phyloP scores from a whole-genome alignment of 2,797 vertebrate species.

The Hybognathus amarus region DNA sequence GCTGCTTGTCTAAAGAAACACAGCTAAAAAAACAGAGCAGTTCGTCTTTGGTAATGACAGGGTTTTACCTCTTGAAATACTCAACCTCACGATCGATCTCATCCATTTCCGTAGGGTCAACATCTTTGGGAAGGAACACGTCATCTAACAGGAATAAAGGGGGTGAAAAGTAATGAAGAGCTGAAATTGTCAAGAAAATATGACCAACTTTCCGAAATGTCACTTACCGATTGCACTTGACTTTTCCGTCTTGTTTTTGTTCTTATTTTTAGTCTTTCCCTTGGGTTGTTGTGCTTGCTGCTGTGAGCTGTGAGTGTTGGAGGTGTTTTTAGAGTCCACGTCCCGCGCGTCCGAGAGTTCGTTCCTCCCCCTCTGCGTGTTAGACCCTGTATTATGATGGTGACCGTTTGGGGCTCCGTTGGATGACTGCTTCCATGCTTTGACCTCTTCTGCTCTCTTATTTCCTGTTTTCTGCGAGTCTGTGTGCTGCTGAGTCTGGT shows the following conservation, averaged over 20 bases:
- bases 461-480: constrained; percentile 71
- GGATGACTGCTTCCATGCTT: constrained; percentile 66
- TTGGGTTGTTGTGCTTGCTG: constrained; percentile 86
- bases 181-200: neutral
- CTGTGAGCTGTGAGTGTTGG: constrained; percentile 70
- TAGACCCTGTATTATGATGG: constrained; percentile 59
- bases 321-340: constrained; percentile 68
- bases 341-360: constrained; percentile 71
- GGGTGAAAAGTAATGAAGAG: neutral
- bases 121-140: constrained; percentile 98
- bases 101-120: constrained; percentile 94
- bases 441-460: constrained; percentile 75
- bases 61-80: constrained; percentile 92
- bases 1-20: neutral
- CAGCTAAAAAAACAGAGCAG: neutral
- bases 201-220: neutral
- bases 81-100: constrained; percentile 99
- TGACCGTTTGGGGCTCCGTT: constrained; percentile 66
- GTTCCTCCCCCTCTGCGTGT: constrained; percentile 69
- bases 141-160: constrained; percentile 82
- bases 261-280: constrained; percentile 89
- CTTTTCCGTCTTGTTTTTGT: constrained; percentile 92
- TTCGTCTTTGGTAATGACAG: neutral
- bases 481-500: constrained; percentile 62
- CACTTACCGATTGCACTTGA: constrained; percentile 85